A percentile compares a stretch with the other conserved stretches of the same genome.
Evolutionary conservation across 2,888 invertebrate genomes (phyloP).

Genomic region (Ennomos erosarius): DNA sequence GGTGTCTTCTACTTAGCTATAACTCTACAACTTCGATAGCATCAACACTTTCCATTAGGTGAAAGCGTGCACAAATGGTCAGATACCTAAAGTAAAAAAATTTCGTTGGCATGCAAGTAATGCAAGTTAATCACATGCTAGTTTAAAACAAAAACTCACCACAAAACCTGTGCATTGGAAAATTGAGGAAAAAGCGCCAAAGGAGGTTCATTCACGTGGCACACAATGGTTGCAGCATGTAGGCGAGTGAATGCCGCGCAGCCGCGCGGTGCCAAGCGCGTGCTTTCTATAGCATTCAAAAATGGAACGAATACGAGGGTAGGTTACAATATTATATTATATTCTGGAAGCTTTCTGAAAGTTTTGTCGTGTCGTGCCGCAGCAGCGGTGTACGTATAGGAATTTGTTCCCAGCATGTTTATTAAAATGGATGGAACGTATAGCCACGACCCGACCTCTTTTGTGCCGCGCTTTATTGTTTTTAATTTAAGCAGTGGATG

Average conservation of each 20-base stretch:
- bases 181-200: slow-evolving; percentile 50
- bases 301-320: slow-evolving; percentile 51
- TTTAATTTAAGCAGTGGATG: slow-evolving; percentile 17
- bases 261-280: slow-evolving; percentile 40
- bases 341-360: slow-evolving; percentile 48
- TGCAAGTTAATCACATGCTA: too few relatives aligned
- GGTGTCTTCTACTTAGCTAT: too few relatives aligned
- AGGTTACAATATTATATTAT: slow-evolving; percentile 43
- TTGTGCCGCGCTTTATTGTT: slow-evolving; percentile 9
- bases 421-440: slow-evolving; percentile 41
- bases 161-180: slow-evolving; percentile 38
- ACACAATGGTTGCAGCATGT: slow-evolving; percentile 50
- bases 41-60: too few relatives aligned
- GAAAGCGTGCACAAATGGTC: too few relatives aligned
- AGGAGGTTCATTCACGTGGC: slow-evolving; percentile 49
- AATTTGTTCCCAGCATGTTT: slow-evolving; percentile 53
- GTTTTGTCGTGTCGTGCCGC: slow-evolving; percentile 52
- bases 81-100: too few relatives aligned
- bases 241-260: slow-evolving; percentile 42
- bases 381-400: slow-evolving; percentile 50
- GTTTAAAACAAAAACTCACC: slow-evolving; percentile 8
- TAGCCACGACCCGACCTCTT: slow-evolving; percentile 10
- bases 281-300: slow-evolving; percentile 59
- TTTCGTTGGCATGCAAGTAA: too few relatives aligned
- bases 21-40: too few relatives aligned